A percentile compares a stretch with the other conserved stretches of the same genome.
phyloP scores from a whole-genome alignment of 2,888 invertebrate genomes.

The Isoperla grammatica region DNA sequence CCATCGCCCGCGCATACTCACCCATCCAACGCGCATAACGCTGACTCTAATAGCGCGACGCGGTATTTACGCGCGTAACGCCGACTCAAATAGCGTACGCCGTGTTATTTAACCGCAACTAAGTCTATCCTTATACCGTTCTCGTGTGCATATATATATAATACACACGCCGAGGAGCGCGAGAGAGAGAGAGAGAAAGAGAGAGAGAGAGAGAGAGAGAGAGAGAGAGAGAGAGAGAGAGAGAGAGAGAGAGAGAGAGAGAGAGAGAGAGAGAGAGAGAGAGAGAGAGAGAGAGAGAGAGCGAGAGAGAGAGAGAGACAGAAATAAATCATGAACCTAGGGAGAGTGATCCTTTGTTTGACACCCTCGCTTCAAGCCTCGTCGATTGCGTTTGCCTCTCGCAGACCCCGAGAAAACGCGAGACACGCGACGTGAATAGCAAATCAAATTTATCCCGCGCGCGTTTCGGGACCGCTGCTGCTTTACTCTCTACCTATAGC shows the following conservation, averaged over 20 bases:
- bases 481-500: no score
- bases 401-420: constrained; percentile 2
- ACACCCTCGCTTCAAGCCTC: constrained; percentile 5
- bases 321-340: constrained; percentile 6
- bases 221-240: background rate
- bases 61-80: no score
- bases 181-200: no score
- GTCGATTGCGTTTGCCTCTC: constrained; percentile 3
- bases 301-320: background rate
- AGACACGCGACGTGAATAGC: constrained; percentile 13
- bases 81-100: no score
- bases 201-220: no score
- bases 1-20: no score
- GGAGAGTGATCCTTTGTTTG: constrained; percentile 17
- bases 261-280: background rate
- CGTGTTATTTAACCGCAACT: background rate
- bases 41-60: no score
- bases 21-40: no score
- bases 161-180: no score
- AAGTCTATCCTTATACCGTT: constrained; percentile 1
- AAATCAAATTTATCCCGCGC: constrained; percentile 11
- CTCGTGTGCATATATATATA: constrained; percentile 8
- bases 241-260: background rate
- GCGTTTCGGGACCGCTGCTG: background rate
- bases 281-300: background rate